phyloP scores from a whole-genome alignment of 2,113 vertebrate genomes.

The Corythaixoides concolor region DNA sequence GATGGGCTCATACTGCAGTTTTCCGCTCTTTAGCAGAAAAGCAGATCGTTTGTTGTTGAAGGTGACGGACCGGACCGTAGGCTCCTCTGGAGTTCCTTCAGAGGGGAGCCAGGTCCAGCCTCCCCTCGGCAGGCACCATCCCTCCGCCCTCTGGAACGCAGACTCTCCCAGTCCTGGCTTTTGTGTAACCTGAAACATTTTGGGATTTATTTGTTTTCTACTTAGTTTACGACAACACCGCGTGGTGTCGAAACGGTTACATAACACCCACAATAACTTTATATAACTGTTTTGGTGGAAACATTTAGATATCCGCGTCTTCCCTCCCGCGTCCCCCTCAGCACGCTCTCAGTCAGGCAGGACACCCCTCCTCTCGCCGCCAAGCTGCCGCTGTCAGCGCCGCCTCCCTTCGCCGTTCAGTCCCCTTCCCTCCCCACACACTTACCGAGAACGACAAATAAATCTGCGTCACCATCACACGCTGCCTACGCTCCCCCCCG shows the following conservation, averaged over 20 bases:
- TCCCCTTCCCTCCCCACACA: too few relatives aligned
- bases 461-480: fast-evolving
- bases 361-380: too few relatives aligned
- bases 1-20: neutral
- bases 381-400: neutral
- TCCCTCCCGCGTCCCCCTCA: too few relatives aligned
- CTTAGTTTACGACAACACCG: neutral
- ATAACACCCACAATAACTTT: neutral
- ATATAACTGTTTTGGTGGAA: neutral
- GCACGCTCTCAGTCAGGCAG: neutral
- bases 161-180: fast-evolving
- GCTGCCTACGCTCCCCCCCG: neutral
- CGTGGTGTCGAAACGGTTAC: neutral
- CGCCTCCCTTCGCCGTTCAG: neutral
- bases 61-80: neutral
- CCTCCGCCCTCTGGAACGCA: too few relatives aligned
- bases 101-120: too few relatives aligned
- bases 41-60: fast-evolving
- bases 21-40: fast-evolving
- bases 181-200: fast-evolving
- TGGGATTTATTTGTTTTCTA: fast-evolving
- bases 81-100: too few relatives aligned
- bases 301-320: neutral
- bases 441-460: neutral
- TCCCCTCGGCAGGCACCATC: too few relatives aligned